Conservation (phyloP, 2,888 invertebrate genomes). For the Allygus modestus region DNA sequence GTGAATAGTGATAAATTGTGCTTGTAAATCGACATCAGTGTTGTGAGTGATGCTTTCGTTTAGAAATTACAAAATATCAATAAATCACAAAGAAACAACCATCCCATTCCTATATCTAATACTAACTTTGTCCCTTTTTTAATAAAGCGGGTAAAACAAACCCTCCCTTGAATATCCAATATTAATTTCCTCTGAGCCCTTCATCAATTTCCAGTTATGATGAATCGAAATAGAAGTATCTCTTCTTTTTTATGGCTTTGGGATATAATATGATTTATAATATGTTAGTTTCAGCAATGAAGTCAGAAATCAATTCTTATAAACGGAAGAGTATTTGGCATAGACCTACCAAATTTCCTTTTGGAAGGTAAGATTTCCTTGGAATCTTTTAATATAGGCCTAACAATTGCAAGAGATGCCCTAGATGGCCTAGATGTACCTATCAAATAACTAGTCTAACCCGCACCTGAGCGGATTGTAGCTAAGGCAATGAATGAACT, state of each 20-base stretch:
- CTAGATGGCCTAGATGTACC: background rate
- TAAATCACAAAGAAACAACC: background rate
- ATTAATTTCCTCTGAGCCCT: background rate
- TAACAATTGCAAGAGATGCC: background rate
- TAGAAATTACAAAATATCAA: background rate
- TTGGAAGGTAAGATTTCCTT: slow-evolving; percentile 37
- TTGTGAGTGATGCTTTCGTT: slow-evolving; percentile 27
- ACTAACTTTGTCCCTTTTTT: background rate
- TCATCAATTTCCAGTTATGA: background rate
- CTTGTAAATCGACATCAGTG: background rate
- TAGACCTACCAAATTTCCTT: slow-evolving; percentile 41
- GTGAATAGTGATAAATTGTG: slow-evolving; percentile 8
- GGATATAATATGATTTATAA: background rate
- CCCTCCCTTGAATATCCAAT: background rate
- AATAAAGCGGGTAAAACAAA: background rate
- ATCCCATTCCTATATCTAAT: slow-evolving; percentile 1
- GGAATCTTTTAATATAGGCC: background rate
- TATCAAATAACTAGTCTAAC: no score
- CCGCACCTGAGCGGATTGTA: no score
- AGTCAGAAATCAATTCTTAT: slow-evolving; percentile 29
- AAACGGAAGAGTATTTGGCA: slow-evolving; percentile 41
- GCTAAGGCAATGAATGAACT: no score
- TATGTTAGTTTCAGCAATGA: slow-evolving; percentile 1
- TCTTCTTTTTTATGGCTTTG: background rate
- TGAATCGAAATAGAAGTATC: background rate